Conservation (phyloP, 2,113 vertebrate genomes). For the Hystrix cristata region DNA sequence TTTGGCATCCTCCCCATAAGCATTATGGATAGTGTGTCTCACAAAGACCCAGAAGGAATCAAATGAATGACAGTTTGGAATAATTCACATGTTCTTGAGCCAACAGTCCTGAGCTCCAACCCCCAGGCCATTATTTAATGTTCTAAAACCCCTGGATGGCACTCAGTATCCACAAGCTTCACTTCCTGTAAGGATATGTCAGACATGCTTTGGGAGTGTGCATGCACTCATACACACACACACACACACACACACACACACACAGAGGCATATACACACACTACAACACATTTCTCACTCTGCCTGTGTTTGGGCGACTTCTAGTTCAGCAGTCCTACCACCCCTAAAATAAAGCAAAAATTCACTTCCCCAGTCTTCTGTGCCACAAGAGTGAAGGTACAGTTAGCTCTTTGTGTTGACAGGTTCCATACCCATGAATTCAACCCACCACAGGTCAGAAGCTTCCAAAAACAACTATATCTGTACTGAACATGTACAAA, state of each 20-base stretch:
- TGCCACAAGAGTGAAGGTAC: background rate
- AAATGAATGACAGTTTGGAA: background rate
- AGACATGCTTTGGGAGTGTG: background rate
- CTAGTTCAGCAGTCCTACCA: background rate
- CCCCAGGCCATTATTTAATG: background rate
- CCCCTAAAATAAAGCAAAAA: background rate
- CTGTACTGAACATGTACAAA: background rate
- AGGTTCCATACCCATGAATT: background rate
- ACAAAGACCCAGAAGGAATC: background rate
- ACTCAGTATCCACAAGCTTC: background rate
- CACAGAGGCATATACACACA: background rate
- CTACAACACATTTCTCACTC: background rate
- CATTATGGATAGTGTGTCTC: background rate
- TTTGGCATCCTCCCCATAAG: background rate
- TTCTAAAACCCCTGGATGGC: background rate
- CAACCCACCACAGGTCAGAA: background rate
- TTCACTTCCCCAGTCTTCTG: background rate
- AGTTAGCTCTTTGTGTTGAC: background rate
- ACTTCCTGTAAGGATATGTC: background rate
- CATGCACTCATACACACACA: background rate
- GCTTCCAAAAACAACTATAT: background rate
- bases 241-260: background rate
- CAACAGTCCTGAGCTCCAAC: background rate
- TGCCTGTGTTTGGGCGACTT: background rate
- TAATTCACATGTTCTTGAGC: background rate